Conservation (phyloP, 1,140 invertebrate genomes). For the Neodiprion pinetum region DNA sequence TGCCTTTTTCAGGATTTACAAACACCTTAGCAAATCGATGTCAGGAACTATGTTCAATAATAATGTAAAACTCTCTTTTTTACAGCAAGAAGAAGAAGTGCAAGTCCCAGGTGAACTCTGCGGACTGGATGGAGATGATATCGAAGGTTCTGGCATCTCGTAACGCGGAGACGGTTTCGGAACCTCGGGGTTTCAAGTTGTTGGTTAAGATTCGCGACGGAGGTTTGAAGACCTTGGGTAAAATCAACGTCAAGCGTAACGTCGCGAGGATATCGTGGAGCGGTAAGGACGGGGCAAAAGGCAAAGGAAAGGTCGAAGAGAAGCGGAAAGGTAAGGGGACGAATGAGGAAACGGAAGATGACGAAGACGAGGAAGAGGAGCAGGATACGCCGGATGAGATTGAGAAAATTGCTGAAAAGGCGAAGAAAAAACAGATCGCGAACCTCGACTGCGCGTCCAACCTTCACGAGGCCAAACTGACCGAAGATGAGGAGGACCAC, state of each 20-base stretch:
- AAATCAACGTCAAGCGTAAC: slow-evolving; percentile 37
- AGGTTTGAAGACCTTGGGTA: slow-evolving; percentile 37
- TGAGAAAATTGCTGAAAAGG: slow-evolving; percentile 33
- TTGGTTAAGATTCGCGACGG: slow-evolving; percentile 37
- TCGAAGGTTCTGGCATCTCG: slow-evolving; percentile 33
- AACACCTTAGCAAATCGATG: too few species aligned
- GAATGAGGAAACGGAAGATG: slow-evolving; percentile 29
- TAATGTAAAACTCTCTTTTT: background rate
- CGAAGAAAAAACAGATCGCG: slow-evolving; percentile 36
- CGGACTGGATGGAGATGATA: slow-evolving; percentile 52
- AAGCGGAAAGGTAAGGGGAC: slow-evolving; percentile 16
- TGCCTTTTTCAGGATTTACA: too few species aligned
- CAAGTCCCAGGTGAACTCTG: slow-evolving; percentile 40
- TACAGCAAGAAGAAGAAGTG: slow-evolving; percentile 54
- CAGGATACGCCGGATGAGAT: slow-evolving; percentile 33
- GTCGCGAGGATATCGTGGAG: slow-evolving; percentile 43
- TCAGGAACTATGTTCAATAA: too few species aligned
- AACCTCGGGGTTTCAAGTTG: slow-evolving; percentile 36
- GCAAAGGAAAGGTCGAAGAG: background rate
- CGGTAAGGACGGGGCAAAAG: slow-evolving; percentile 10
- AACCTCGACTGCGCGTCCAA: slow-evolving; percentile 35
- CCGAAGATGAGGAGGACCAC: slow-evolving; percentile 34
- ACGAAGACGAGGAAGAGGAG: slow-evolving; percentile 13
- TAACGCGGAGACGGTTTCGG: slow-evolving; percentile 29
- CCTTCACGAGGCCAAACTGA: slow-evolving; percentile 35